Evolutionary conservation across 2,888 invertebrate species (phyloP), one percentile per base, ranked within the genome.

Genomic region (Scrobipalpa atriplicella): DNA sequence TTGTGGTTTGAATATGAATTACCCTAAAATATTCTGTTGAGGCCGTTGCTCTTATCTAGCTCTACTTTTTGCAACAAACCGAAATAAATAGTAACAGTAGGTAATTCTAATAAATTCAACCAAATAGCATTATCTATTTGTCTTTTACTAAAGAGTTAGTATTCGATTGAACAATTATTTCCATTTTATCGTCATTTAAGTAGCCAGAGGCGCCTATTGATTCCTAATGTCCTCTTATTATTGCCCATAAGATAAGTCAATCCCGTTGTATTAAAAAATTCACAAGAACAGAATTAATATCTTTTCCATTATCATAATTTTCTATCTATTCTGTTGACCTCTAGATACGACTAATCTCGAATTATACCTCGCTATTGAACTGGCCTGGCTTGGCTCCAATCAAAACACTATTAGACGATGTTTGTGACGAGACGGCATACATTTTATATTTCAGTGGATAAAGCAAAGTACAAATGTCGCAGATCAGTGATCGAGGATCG

Each of bases 381-480:
- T 56, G 54, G 29, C 13, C 18, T 56, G 54, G 54, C 54, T 11
- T 21, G 29, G 54, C 11, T 56, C 54, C 54, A 56, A 56, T 11
- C 54, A 6, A 21, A 56, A 29, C 54, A 56, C 9, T 13, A 19
- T 54, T 19, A 19, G 21, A 54, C 29, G 19, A 29, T 56, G 54
- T 21, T 52, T 52, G 21, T 52, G 18, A 10, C 52, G 19, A 52
- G 52, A 9, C 47, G n/a, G 29, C n/a, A 47, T 43, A 11, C 43
- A n/a, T 47, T n/a, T 16, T n/a, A 47, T 2, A 18, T 21, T 10
- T 56, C 11, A 21, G 21, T 21, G 21, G 21, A 21, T 54, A 19
- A 54, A 54, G 10, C 19, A 54, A 21, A 21, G 10, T 19, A 19
- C 21, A 54, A 19, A 21, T 54, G 8, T 5, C 29, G 29, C 5